These are phyloP conservation scores for Yoshiicerus persimilis DNA, from an alignment of 1,140 invertebrate genomes.

Conservation along the genomic window DNA sequence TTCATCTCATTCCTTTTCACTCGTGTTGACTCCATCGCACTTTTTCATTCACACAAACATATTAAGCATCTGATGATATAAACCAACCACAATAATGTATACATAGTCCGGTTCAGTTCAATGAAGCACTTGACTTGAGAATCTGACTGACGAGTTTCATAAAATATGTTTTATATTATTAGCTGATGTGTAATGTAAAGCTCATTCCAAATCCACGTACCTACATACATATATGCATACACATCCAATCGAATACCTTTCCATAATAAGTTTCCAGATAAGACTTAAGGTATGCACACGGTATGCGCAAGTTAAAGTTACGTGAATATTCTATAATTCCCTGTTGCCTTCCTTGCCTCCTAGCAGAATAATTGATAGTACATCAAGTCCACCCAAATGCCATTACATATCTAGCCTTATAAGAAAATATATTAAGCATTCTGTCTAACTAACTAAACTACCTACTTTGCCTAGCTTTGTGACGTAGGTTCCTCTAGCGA, in stretches of 20 bases:
- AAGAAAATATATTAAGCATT: background rate
- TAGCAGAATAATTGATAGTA: slow-evolving; percentile 10
- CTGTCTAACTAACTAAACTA: background rate
- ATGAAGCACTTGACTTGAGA: background rate
- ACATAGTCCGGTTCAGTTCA: background rate
- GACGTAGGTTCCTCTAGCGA: background rate
- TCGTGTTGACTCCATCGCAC: background rate
- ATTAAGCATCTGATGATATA: background rate
- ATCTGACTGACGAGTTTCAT: slow-evolving; percentile 7
- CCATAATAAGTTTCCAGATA: background rate
- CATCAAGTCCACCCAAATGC: slow-evolving; percentile 2
- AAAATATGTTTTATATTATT: slow-evolving; percentile 22
- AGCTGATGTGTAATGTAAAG: background rate
- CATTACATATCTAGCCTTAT: background rate
- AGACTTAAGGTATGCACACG: background rate
- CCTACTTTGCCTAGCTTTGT: background rate
- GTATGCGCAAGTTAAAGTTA: background rate
- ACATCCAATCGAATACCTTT: slow-evolving; percentile 5
- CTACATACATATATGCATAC: too few species aligned
- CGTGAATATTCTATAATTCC: background rate
- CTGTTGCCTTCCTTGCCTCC: background rate
- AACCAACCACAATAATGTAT: background rate
- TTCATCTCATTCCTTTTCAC: background rate
- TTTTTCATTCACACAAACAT: background rate
- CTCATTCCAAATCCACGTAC: background rate